phyloP scores from a whole-genome alignment of 2,888 invertebrate genomes.

The Cantharis nigra region DNA sequence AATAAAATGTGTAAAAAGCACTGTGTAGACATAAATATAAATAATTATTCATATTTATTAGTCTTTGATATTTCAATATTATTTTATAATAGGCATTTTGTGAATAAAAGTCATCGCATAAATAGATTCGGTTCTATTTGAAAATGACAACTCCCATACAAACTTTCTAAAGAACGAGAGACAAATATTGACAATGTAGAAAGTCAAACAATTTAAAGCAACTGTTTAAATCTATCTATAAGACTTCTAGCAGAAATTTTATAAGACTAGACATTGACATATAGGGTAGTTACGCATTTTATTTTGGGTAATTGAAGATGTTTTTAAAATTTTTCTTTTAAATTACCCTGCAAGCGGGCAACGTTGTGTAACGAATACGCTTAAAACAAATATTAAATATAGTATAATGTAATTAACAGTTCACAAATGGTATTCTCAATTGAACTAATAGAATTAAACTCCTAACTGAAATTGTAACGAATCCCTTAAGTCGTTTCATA shows the following conservation, averaged over 20 bases:
- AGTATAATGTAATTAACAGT: not conserved
- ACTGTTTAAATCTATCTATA: not conserved
- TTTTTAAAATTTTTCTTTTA: not conserved
- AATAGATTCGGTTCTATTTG: not conserved
- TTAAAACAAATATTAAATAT: not conserved
- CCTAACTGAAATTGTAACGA: not conserved
- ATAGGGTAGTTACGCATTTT: not conserved
- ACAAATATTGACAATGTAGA: not conserved
- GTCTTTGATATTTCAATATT: not conserved
- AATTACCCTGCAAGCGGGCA: not conserved
- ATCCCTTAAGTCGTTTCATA: not conserved
- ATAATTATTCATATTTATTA: not conserved
- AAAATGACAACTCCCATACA: not conserved
- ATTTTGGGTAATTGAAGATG: not conserved
- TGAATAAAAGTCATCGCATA: not conserved
- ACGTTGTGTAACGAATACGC: not conserved
- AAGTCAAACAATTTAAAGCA: not conserved
- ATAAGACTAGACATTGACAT: not conserved
- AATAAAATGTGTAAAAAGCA: not conserved
- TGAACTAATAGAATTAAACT: not conserved
- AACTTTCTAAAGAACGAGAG: not conserved
- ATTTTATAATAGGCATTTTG: not conserved
- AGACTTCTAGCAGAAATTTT: not conserved
- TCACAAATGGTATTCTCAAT: not conserved
- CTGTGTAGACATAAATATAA: not conserved